Conservation (phyloP, 2,888 invertebrate genomes). For the Cephus pulcher region DNA sequence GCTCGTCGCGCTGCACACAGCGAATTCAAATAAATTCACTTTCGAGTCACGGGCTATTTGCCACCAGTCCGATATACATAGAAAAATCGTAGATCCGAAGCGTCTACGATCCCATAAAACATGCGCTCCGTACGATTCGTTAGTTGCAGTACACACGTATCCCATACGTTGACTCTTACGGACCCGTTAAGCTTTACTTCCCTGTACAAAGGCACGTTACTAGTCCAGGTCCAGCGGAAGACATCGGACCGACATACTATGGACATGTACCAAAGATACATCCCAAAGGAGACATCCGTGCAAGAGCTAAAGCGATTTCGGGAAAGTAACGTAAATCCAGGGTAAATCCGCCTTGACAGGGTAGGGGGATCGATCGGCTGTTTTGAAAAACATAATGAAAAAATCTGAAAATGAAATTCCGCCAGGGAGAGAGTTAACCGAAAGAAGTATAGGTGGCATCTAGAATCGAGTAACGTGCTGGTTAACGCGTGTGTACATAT, state of each 20-base stretch:
- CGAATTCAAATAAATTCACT: background rate
- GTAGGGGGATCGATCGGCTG: background rate
- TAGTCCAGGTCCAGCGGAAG: background rate
- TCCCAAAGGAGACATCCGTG: background rate
- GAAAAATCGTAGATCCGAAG: background rate
- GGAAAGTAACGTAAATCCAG: background rate
- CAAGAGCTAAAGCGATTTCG: background rate
- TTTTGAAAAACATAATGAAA: background rate
- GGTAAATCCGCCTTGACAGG: background rate
- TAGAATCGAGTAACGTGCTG: background rate
- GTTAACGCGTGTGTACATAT: background rate
- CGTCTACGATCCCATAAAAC: background rate
- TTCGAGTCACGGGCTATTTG: conserved; percentile 3
- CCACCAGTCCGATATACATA: background rate
- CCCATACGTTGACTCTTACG: background rate
- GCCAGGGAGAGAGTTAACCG: background rate
- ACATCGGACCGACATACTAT: background rate
- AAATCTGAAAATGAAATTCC: background rate
- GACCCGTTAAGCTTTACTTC: background rate
- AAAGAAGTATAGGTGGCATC: background rate
- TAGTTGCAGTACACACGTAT: background rate
- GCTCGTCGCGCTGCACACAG: background rate
- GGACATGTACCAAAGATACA: background rate
- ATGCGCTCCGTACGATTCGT: background rate
- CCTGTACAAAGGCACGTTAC: background rate